Percentiles rank a stretch among this genome's conserved stretches.
phyloP scores from a whole-genome alignment of 2,113 vertebrate species.

The Leptocoma aspasia region DNA sequence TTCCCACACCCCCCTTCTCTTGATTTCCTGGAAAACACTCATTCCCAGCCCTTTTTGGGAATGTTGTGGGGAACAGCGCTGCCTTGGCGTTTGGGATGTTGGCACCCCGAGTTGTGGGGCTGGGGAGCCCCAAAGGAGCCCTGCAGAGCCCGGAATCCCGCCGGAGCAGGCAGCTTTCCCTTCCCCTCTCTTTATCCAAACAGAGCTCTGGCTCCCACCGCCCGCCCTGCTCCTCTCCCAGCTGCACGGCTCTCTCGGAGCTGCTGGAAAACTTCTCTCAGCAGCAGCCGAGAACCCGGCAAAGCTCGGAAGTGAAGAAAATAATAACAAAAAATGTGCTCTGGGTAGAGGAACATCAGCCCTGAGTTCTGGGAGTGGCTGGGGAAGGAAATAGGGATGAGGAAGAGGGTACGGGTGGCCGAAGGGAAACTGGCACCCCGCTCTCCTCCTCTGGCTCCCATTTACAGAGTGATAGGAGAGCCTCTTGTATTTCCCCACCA shows the following conservation, averaged over 20 bases:
- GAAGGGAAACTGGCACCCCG: background rate
- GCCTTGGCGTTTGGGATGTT: rapidly evolving
- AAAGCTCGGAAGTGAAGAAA: background rate
- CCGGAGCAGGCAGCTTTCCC: background rate
- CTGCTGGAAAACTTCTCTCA: background rate
- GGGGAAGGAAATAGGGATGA: background rate
- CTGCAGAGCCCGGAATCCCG: rapidly evolving
- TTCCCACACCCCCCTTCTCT: background rate
- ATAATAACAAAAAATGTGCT: rapidly evolving
- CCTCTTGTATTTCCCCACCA: rapidly evolving
- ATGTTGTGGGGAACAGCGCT: rapidly evolving
- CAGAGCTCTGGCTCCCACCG: background rate
- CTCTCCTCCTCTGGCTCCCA: background rate
- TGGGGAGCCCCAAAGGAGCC: background rate
- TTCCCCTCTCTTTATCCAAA: background rate
- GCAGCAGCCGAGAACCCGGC: background rate
- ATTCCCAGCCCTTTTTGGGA: background rate
- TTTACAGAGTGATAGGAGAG: background rate
- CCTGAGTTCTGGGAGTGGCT: background rate
- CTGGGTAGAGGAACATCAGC: background rate
- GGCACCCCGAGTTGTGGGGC: background rate
- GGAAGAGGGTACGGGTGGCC: background rate
- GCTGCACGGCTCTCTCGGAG: background rate
- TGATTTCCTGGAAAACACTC: background rate
- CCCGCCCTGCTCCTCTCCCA: background rate